Conservation (phyloP, 2,113 vertebrate species). For the Archilochus colubris region DNA sequence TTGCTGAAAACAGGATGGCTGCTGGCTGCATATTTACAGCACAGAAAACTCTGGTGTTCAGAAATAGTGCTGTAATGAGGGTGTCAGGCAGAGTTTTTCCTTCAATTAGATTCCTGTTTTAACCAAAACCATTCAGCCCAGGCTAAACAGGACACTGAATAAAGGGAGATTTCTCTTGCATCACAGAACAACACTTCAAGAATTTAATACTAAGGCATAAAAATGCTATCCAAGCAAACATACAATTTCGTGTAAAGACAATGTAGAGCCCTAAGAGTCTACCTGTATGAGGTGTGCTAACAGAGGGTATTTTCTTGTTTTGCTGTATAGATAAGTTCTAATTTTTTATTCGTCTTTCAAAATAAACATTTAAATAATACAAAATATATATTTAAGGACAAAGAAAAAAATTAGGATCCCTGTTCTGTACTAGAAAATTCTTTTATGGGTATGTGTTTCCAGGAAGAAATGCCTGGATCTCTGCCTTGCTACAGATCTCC, state of each 20-base stretch:
- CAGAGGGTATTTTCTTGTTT: background rate
- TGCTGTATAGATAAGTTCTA: background rate
- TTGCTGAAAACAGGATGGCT: background rate
- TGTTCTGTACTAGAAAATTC: background rate
- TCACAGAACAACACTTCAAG: background rate
- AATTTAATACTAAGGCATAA: background rate
- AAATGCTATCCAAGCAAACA: background rate
- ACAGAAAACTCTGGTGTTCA: background rate
- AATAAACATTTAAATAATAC: background rate
- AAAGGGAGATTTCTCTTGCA: background rate
- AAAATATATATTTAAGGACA: background rate
- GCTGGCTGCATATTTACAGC: background rate
- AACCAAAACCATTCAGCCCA: background rate
- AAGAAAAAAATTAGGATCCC: background rate
- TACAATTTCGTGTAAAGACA: background rate
- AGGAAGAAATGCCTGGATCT: background rate
- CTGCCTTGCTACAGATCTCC: background rate
- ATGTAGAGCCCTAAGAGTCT: background rate
- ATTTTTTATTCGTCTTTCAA: background rate
- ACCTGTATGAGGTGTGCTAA: background rate
- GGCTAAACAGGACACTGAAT: background rate
- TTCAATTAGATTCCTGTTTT: background rate
- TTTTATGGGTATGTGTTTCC: background rate
- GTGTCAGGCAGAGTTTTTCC: background rate
- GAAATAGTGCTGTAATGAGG: slow-evolving; percentile 17